Conservation (phyloP, 92 coral and sea anemone genomes). For the Parazoanthus atlanticus region DNA sequence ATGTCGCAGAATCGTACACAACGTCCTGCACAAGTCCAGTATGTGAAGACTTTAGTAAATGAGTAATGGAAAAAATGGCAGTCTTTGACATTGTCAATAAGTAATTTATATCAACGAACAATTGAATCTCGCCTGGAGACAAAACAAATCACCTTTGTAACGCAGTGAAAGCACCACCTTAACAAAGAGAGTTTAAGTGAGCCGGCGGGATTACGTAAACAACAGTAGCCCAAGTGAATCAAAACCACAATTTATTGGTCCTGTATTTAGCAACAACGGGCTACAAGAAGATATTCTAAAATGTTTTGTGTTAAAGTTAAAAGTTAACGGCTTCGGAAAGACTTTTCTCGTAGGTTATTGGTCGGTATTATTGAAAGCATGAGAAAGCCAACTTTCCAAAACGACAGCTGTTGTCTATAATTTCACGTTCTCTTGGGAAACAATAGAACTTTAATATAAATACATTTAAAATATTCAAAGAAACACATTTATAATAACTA, state of each 20-base stretch:
- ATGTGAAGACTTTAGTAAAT: no score
- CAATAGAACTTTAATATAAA: not conserved
- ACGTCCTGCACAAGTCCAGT: no score
- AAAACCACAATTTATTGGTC: not conserved
- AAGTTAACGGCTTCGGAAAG: not conserved
- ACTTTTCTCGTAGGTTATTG: not conserved
- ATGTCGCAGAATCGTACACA: not conserved
- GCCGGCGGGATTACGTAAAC: slow-evolving; percentile 31
- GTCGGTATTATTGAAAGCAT: not conserved
- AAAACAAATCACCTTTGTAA: slow-evolving; percentile 22
- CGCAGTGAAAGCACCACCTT: not conserved
- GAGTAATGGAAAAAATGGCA: slow-evolving; percentile 7
- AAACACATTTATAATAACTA: not conserved
- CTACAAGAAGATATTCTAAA: not conserved
- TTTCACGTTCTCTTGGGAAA: not conserved
- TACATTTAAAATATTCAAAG: slow-evolving; percentile 2
- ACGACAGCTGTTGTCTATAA: not conserved
- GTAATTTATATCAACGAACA: not conserved
- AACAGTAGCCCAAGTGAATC: slow-evolving; percentile 14
- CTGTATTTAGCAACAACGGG: not conserved
- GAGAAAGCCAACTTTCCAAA: not conserved
- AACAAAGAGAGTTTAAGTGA: slow-evolving; percentile 40
- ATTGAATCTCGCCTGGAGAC: slow-evolving; percentile 32
- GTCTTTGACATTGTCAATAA: not conserved
- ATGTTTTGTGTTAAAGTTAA: not conserved